Conservation (phyloP, 2,888 invertebrate genomes). For the Cenopis cana region DNA sequence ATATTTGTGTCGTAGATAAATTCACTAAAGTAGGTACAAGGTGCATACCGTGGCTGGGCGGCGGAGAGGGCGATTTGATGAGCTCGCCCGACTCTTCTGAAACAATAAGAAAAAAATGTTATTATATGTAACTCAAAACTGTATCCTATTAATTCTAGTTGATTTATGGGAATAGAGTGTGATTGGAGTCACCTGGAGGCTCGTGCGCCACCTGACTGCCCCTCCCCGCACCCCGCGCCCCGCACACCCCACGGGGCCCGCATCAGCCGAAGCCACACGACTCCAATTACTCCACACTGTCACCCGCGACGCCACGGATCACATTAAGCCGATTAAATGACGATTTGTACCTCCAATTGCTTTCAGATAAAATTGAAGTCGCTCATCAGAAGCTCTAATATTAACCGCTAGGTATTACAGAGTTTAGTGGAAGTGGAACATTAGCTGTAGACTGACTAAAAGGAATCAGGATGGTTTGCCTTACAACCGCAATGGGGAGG, state of each 20-base stretch:
- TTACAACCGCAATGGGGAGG: slow-evolving; percentile 4
- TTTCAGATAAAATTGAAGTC: slow-evolving; percentile 30
- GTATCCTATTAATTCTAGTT: not conserved
- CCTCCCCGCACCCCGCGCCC: slow-evolving; percentile 3
- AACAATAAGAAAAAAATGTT: slow-evolving; percentile 59
- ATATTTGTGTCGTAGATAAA: not conserved
- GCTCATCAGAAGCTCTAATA: slow-evolving; percentile 21
- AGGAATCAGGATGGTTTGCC: not conserved
- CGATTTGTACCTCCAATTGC: slow-evolving; percentile 42
- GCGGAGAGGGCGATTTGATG: slow-evolving; percentile 92
- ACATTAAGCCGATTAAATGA: slow-evolving; percentile 41
- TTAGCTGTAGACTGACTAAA: not conserved
- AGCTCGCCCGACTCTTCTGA: slow-evolving; percentile 85
- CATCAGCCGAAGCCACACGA: slow-evolving; percentile 41
- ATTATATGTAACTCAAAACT: not conserved
- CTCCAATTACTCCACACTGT: slow-evolving; percentile 38
- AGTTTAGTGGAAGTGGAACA: slow-evolving; percentile 1
- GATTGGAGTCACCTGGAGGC: slow-evolving; percentile 18
- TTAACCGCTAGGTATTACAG: slow-evolving; percentile 4
- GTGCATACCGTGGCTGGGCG: slow-evolving; percentile 89
- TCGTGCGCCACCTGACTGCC: slow-evolving; percentile 11
- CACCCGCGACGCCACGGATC: slow-evolving; percentile 41
- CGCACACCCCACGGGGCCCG: not conserved
- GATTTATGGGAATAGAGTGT: not conserved
- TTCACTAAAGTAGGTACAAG: slow-evolving; percentile 60